Base-by-base conservation (phyloP, 1,140 invertebrate genomes). In the Dreissena polymorpha region DNA sequence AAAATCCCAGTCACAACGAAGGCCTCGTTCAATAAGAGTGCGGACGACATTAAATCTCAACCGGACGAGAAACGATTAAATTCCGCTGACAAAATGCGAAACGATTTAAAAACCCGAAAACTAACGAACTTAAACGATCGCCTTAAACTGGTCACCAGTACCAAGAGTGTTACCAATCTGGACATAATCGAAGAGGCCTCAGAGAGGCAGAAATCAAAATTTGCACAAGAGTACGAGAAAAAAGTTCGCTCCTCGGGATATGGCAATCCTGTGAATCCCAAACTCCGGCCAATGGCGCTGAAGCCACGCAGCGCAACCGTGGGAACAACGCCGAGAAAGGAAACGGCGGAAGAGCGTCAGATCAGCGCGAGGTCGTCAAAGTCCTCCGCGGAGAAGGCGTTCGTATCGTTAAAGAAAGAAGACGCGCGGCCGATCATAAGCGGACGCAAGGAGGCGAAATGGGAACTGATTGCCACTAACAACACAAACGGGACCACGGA, bases 241-340 rank as follows among this genome's bases (percentile, higher is more conserved):
- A 73, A 39, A 18, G 63, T 82, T 29, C 70, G 63, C 21, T 82
- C 79, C 0, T 82, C 78, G 7, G 79, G 71, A 25, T 82, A 82
- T 68, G 79, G 79, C n/a, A 72, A 71, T 53, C 79, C 79, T 16
- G 25, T 82, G 12, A 82, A 82, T 53, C 79, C 79, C 7, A 82
- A 27, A 68, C 57, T 82, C 12, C 71, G 78, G 53, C 78, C 79
- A 14, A 5, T 72, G 64, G 71, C 79, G 16, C 21, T 74, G 14
- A 82, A 82, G 49, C 70, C 79, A 29, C 64, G 64, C 16, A 82
- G 79, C n/a, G 76, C 76, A 14, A 69, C 76, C 0, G 2, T 78
- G 18, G 21, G 25, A 10, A 78, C 25, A 18, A 53, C 67, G 12
- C 21, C 23, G 16, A 49, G n/a, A 49, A 39, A 39, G 8, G n/a